Evolutionary conservation across 2,888 invertebrate genomes (phyloP), one percentile per base, ranked within the genome.

Genomic region (Eristalis arbustorum): DNA sequence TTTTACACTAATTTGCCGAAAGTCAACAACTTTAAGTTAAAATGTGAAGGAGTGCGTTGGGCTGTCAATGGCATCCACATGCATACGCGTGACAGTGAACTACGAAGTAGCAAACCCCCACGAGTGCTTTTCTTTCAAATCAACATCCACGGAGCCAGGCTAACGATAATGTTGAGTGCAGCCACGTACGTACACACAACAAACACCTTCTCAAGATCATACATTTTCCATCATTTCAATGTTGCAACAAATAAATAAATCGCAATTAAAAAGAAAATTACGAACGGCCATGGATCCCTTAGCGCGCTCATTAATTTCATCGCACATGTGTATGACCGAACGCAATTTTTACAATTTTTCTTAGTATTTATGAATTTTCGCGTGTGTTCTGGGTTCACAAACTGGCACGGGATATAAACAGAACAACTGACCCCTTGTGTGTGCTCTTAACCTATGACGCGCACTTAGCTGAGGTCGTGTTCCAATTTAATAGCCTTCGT

Each of bases 401-500:
- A 31, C 31, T 40, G 31, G 10, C 6, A 31, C 8, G 6, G 31
- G 31, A 31, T 31, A 31, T 40, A 25, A 74, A 64, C 25, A 49
- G 25, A 73, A 42, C 82, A 78, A 87, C 87, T 87, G 87, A 83
- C 87, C 83, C 76, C 79, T 82, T 83, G 42, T 75, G 42, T 75
- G 75, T 87, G 79, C 78, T 79, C 87, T 87, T 87, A 83, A 75
- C 83, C 87, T 78, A 64, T 83, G 87, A 68, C 83, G 87, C 87
- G 83, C 79, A 79, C 87, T 87, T 83, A 83, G 69, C 83, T 78
- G 87, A 87, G 87, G 87, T 87, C 87, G 75, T 87, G 87, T 68
- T 87, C 87, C 83, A 87, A 75, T 87, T 87, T 87, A 83, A 87
- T 87, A 83, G 87, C 87, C 83, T 87, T 87, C 87, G 75, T 87